Base-by-base conservation (phyloP, 1,140 invertebrate species). In the Drosophila watanabei region DNA sequence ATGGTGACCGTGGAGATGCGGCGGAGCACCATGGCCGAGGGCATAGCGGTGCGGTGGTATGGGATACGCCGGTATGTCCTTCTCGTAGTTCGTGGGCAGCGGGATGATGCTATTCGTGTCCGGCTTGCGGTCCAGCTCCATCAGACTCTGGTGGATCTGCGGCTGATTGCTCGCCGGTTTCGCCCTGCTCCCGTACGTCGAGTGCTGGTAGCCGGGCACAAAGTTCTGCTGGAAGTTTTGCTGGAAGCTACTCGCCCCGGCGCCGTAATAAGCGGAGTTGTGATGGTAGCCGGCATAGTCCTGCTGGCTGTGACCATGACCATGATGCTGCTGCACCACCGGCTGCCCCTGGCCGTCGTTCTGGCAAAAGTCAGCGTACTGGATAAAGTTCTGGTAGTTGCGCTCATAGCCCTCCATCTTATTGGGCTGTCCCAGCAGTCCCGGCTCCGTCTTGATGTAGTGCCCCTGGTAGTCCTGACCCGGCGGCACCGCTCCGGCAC, bases 381-480 rank as follows among this genome's bases (percentile, higher is more conserved):
- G 93, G 8, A 93, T 93, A n/a, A 93, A 93, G 60, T 93, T 93
- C 63, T 93, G 93, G 56, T 93, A 93, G 80, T 93, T 93, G 0
- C 93, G 82, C 59, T 93, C 92, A 51, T 93, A 93, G 10, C 93
- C 92, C 63, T 93, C 92, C 86, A 93, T 93, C 54, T 93, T 93
- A 46, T 88, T 93, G 37, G 81, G 88, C 37, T 92, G 92, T 14
- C 75, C 75, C 41, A 45, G 39, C 7, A 93, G 77, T 1, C 92
- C 92, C 4, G 92, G 92, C 41, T 93, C 92, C 30, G 92, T 92
- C 43, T 93, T 93, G 18, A 93, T 93, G 39, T 93, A 93, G 35
- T 89, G 91, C 3, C 80, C 75, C 11, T 93, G 92, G 33, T 93
- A 93, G 32, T 92, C 91, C 49, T 83, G 88, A 2, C 56, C 52